Base-by-base conservation (phyloP, 1,140 invertebrate genomes). In the Lethocerus indicus region DNA sequence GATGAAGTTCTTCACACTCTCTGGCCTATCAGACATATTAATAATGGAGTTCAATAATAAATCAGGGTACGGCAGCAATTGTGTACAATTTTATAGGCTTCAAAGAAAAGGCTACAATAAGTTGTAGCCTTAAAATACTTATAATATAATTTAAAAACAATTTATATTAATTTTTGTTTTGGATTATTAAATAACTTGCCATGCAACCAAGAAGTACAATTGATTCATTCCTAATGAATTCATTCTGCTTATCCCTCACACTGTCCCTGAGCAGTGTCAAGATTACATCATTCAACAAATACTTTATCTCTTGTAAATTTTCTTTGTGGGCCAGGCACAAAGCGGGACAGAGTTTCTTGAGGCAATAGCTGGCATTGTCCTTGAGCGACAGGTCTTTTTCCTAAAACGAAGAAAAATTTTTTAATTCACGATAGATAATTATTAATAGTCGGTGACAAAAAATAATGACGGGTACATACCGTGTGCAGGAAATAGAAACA, bases 331-430 rank as follows among this genome's bases (percentile, higher is more conserved):
- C 9, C 26, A 21, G 37, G 73, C 67, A 23, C 77, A 73, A 60
- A 71, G 71, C 14, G 71, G 73, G 49, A 70, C 72, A 58, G 76
- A 74, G 49, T 60, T 70, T 63, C 74, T 83, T 60, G 16, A 95
- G 61, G 58, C 80, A 81, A 54, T 82, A 67, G 0, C 75, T 74
- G n/a, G 88, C 75, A 61, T 72, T 78, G 52, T 90, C 87, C 41
- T 78, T 69, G 44, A 95, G 63, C 1, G 88, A 83, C 50, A 93
- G 68, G 63, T 96, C 91, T 53, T 79, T 81, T 54, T 80, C 81
- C 58, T 67, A 46, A 29, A 59, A 58, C 20, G n/a, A 18, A 47
- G 50, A 54, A 39, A 16, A 21, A 37, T 40, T 5, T 24, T 45
- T 25, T 23, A 32, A 45, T 45, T 13, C 13, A 24, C 9, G 16